These are phyloP conservation scores for Apamea epomidion DNA, from an alignment of 2,888 invertebrate species.

Conservation along the genomic window DNA sequence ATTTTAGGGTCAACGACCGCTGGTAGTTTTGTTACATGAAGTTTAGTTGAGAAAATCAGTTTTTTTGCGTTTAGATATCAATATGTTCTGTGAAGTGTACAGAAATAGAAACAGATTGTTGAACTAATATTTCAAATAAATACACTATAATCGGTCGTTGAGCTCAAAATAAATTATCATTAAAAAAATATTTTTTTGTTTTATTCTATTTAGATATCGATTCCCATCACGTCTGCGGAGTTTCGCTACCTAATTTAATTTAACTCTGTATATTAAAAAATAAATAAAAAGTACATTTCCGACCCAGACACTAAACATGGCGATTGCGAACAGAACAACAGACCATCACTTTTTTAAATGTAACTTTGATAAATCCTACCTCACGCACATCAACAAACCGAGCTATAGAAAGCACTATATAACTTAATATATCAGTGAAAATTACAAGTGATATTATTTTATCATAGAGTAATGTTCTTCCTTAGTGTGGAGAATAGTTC, in stretches of 20 bases:
- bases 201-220: neutral
- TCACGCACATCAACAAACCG: neutral
- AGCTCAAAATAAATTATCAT: no score
- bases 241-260: neutral
- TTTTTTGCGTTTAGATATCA: no score
- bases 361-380: neutral
- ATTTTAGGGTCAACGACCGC: no score
- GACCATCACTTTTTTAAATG: neutral
- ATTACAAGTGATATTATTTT: constrained; percentile 51
- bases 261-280: neutral
- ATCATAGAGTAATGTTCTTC: constrained; percentile 59
- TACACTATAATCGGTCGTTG: no score
- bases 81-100: no score
- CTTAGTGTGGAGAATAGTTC: constrained; percentile 61
- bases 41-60: no score
- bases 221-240: neutral
- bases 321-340: neutral
- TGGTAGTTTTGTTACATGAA: no score
- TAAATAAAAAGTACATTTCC: neutral
- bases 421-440: constrained; percentile 28
- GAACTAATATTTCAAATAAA: no score
- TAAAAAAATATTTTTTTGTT: no score
- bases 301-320: neutral
- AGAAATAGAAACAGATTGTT: no score
- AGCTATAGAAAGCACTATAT: constrained; percentile 9